Conservation (phyloP, 2,113 vertebrate species). For the Rana temporaria region DNA sequence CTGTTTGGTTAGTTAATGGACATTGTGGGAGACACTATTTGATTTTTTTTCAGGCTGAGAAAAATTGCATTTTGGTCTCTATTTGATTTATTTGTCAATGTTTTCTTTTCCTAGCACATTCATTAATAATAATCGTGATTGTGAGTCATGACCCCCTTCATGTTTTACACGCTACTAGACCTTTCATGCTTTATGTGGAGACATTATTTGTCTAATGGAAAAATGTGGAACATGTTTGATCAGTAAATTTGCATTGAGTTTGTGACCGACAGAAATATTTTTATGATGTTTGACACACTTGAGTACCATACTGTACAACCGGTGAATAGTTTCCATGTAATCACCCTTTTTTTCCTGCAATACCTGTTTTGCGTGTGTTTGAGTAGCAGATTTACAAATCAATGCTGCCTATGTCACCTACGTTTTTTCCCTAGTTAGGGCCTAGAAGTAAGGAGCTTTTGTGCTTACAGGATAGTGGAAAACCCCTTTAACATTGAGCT, state of each 20-base stretch:
- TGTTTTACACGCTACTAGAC: slow-evolving; percentile 22
- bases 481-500: no score
- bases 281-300: slow-evolving; percentile 12
- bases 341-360: neutral
- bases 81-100: slow-evolving; percentile 65
- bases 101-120: slow-evolving; percentile 46
- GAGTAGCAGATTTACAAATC: no score
- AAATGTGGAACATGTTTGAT: slow-evolving; percentile 37
- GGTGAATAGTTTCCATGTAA: neutral
- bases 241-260: slow-evolving; percentile 24
- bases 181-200: slow-evolving; percentile 34
- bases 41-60: slow-evolving; percentile 15
- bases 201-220: slow-evolving; percentile 52
- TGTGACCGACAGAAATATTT: slow-evolving; percentile 10
- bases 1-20: slow-evolving; percentile 42
- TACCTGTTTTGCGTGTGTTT: neutral
- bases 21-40: neutral
- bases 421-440: no score
- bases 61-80: slow-evolving; percentile 25
- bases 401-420: no score
- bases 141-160: slow-evolving; percentile 7
- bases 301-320: slow-evolving; percentile 15
- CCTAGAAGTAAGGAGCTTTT: no score
- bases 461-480: no score
- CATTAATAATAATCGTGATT: slow-evolving; percentile 49